Evolutionary conservation across 2,888 invertebrate species (phyloP), one percentile per base, ranked within the genome.

Genomic region (Odontomyia ornata): DNA sequence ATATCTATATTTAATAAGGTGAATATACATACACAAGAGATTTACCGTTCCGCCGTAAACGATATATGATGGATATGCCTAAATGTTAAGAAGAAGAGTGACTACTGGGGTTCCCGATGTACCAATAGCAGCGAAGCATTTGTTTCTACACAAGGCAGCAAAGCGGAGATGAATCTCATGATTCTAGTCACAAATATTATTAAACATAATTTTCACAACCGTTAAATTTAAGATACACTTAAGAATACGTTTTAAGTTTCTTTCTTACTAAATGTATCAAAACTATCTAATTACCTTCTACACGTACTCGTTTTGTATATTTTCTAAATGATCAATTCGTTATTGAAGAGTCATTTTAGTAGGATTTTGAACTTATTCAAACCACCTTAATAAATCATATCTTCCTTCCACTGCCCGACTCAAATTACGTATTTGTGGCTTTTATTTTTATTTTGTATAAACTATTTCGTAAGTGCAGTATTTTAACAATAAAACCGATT

Each of bases 161-260:
- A 46, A 18, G 67, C 72, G 30, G 72, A 57, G n/a, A 56, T 36
- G 56, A 71, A 71, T 71, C 72, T 72, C 72, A 57, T 1, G 23
- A 30, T 57, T 72, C 72, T 72, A 72, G 72, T 72, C 72, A 67
- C 18, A 23, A 21, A 52, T 52, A 4, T 52, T 52, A 52, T 52
- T 52, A 52, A 4, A 52, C 52, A 52, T 52, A 9, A 52, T 52
- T 52, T 18, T 52, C 52, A 52, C 4, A 52, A 52, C 23, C 60
- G 21, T 60, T 64, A 28, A 23, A 64, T 28, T 64, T 64, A 28
- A 64, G 64, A 64, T 25, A 64, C 52, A 18, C 13, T 4, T 13
- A 13, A 9, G 4, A 13, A 52, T 52, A 18, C 5, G 18, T n/a
- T 52, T 52, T 18, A 52, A 52, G 18, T 52, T 52, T 18, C n/a